Conservation (phyloP, 2,888 invertebrate species). For the Reticulitermes lucifugus region DNA sequence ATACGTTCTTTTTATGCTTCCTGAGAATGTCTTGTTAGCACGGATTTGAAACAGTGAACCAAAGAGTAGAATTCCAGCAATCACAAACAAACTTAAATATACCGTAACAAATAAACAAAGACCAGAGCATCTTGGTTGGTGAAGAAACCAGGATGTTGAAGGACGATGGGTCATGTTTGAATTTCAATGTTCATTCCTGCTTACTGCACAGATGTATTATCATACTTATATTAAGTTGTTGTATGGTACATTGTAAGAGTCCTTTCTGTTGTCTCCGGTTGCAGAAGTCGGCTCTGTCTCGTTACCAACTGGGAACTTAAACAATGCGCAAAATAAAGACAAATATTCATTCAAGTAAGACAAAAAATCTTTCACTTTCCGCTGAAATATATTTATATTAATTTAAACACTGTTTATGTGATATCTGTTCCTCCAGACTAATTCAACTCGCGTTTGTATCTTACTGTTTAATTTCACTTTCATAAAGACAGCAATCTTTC, state of each 20-base stretch:
- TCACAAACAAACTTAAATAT: slow-evolving; percentile 53
- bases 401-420: background rate
- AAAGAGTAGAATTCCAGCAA: slow-evolving; percentile 53
- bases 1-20: background rate
- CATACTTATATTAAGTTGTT: background rate
- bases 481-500: slow-evolving; percentile 17
- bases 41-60: slow-evolving; percentile 40
- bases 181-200: background rate
- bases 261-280: background rate
- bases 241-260: background rate
- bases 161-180: slow-evolving; percentile 10
- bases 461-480: background rate
- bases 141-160: slow-evolving; percentile 19
- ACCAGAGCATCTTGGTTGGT: slow-evolving; percentile 43
- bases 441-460: background rate
- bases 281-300: background rate
- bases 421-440: background rate
- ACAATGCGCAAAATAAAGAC: background rate
- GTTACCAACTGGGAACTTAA: background rate
- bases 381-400: background rate
- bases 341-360: background rate
- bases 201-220: too few species aligned
- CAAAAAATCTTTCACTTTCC: background rate
- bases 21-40: background rate
- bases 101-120: slow-evolving; percentile 52